Evolutionary conservation across 2,797 vertebrate species (phyloP).

Genomic region (Streptopelia turtur): DNA sequence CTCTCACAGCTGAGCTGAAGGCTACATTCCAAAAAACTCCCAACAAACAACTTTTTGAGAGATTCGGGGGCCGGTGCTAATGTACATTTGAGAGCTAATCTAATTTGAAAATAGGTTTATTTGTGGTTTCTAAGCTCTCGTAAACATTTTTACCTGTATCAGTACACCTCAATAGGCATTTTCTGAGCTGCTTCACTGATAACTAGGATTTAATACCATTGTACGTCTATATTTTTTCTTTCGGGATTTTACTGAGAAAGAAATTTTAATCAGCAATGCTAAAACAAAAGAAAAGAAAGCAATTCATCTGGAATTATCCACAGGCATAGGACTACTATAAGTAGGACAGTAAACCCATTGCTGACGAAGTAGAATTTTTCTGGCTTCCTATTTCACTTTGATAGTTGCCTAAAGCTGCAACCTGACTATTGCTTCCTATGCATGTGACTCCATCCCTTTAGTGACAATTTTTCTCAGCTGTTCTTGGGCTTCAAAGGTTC

Average conservation of each 20-base stretch:
- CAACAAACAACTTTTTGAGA: neutral
- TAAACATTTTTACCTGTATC: neutral
- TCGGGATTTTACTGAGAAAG: neutral
- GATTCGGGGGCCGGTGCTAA: neutral
- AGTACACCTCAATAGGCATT: neutral
- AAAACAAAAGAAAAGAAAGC: neutral
- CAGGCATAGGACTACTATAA: neutral
- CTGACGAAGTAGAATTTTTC: neutral
- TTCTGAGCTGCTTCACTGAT: neutral
- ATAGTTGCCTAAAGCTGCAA: constrained; percentile 26
- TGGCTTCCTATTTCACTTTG: neutral
- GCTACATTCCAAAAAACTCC: neutral
- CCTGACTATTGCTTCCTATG: constrained; percentile 70
- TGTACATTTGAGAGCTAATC: neutral
- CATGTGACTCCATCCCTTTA: constrained; percentile 58
- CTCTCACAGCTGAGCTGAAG: neutral
- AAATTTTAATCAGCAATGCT: neutral
- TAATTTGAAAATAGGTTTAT: neutral
- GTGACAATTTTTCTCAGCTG: constrained; percentile 74
- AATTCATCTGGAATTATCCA: neutral
- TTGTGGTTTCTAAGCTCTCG: neutral
- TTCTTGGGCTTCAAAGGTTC: constrained; percentile 72
- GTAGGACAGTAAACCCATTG: neutral
- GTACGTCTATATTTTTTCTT: neutral
- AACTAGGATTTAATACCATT: neutral